Percentiles rank a stretch among this genome's conserved stretches.
These are phyloP conservation scores for Nemotelus pantherinus DNA, from an alignment of 2,888 invertebrate species.

Conservation along the genomic window DNA sequence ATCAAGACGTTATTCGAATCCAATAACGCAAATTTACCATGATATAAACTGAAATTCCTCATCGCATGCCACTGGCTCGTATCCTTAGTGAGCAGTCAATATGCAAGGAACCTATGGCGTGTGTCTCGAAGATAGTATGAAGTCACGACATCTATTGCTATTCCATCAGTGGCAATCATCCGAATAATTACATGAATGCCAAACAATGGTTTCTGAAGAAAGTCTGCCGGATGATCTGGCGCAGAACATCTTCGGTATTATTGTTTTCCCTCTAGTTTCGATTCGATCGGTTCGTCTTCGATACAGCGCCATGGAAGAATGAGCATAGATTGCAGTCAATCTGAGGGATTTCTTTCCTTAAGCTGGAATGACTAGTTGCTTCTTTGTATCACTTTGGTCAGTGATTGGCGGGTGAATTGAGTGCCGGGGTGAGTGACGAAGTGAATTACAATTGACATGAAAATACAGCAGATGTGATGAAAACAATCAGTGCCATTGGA, in stretches of 20 bases:
- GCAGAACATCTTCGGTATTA: background rate
- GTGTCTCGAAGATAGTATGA: background rate
- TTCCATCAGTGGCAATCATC: slow-evolving; percentile 39
- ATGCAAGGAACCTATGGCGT: background rate
- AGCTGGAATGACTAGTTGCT: background rate
- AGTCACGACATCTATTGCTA: slow-evolving; percentile 18
- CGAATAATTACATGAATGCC: slow-evolving; percentile 42
- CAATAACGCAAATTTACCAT: slow-evolving; percentile 30
- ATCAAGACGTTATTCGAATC: slow-evolving; percentile 8
- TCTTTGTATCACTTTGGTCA: background rate
- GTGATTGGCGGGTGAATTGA: background rate
- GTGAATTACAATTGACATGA: no score
- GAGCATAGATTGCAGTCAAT: background rate
- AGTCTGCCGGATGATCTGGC: background rate
- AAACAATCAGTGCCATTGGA: no score
- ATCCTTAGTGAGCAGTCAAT: background rate
- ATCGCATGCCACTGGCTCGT: background rate
- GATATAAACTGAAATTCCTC: slow-evolving; percentile 14
- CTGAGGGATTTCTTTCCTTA: background rate
- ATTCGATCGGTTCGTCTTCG: background rate
- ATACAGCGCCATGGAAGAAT: background rate
- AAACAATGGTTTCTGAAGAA: slow-evolving; percentile 7
- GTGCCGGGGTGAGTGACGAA: no score
- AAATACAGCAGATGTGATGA: no score
- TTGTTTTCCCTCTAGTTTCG: background rate